Conservation (phyloP, 2,888 invertebrate species). For the Eristalinus aeneus region DNA sequence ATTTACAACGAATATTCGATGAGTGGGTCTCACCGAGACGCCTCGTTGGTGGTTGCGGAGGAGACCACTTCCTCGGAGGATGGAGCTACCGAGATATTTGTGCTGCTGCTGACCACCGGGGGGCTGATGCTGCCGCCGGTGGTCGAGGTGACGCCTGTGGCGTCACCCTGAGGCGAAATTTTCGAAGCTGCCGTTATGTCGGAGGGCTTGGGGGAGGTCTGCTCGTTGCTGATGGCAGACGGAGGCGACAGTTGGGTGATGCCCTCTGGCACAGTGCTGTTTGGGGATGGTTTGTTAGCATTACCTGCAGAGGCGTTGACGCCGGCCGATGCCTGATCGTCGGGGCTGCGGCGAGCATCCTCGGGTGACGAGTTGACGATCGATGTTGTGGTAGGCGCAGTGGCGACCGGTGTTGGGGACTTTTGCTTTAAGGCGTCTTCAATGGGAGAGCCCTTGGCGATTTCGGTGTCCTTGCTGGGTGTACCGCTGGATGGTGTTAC, state of each 20-base stretch:
- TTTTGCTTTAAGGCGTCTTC: slow-evolving; percentile 72
- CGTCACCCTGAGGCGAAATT: slow-evolving; percentile 68
- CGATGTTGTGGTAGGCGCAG: slow-evolving; percentile 65
- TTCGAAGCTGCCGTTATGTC: slow-evolving; percentile 52
- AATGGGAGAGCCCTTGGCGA: slow-evolving; percentile 46
- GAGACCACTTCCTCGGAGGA: slow-evolving; percentile 76
- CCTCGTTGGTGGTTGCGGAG: slow-evolving; percentile 74
- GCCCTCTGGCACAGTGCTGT: slow-evolving; percentile 57
- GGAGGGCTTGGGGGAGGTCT: slow-evolving; percentile 62
- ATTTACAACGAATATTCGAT: slow-evolving; percentile 44
- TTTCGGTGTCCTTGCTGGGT: slow-evolving; percentile 71
- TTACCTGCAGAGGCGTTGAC: slow-evolving; percentile 73
- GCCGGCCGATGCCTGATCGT: slow-evolving; percentile 58
- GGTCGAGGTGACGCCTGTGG: slow-evolving; percentile 78
- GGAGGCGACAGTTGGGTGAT: slow-evolving; percentile 59
- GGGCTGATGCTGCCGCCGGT: slow-evolving; percentile 78
- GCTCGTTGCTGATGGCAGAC: slow-evolving; percentile 69
- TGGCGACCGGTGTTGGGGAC: slow-evolving; percentile 72
- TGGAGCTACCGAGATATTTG: slow-evolving; percentile 73
- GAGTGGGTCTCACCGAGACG: slow-evolving; percentile 43
- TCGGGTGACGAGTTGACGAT: slow-evolving; percentile 70
- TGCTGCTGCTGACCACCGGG: slow-evolving; percentile 80
- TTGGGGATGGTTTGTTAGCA: slow-evolving; percentile 69
- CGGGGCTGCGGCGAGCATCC: slow-evolving; percentile 73
- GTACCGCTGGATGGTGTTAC: slow-evolving; percentile 67